Evolutionary conservation across 92 coral and sea anemone species (phyloP), one percentile per base, ranked within the genome.

Genomic region (Epizoanthus illoricatus): DNA sequence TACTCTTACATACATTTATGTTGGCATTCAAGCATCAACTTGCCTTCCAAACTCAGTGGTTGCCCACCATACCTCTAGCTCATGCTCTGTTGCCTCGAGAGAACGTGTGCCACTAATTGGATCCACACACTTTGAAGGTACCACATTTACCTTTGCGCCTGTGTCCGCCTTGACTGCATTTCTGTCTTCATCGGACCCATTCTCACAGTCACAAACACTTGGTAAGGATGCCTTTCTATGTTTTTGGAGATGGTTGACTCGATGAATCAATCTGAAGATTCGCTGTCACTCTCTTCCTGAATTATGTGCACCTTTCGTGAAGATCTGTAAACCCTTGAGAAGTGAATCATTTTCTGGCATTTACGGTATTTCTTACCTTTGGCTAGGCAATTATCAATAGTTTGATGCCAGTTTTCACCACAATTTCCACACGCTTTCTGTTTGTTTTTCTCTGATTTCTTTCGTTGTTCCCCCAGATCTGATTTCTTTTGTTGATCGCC

Each of bases 121-220:
- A 39, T 20, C 64, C 41, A 59, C 28, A 74, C 16, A 54, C 21
- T 74, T 74, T 4, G 80, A 4, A 62, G 80, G 80, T 24, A 74
- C 43, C 4, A 74, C 80, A 74, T 49, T 74, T 52, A 74, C 80
- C 28, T 74, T 41, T 54, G 80, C 64, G 7, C 65, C 64, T 21
- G 63, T 74, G 39, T 49, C 80, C 60, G 54, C 64, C 61, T 74
- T 52, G 15, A 54, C 42, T 74, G 41, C 10, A 74, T 36, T 24
- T 55, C 42, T 49, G 47, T 13, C 42, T 55, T 54, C 17, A 4
- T 18, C 8, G 80, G 80, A 20, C 80, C 80, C 17, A 54, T 42
- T n/a, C 21, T 33, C 42, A 74, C 4, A 74, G 7, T 49, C 3
- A 74, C 60, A 54, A 74, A 74, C 65, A 59, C 63, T 74, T 74